These are phyloP conservation scores for Mystacides longicornis DNA, from an alignment of 2,888 invertebrate species.

Conservation along the genomic window DNA sequence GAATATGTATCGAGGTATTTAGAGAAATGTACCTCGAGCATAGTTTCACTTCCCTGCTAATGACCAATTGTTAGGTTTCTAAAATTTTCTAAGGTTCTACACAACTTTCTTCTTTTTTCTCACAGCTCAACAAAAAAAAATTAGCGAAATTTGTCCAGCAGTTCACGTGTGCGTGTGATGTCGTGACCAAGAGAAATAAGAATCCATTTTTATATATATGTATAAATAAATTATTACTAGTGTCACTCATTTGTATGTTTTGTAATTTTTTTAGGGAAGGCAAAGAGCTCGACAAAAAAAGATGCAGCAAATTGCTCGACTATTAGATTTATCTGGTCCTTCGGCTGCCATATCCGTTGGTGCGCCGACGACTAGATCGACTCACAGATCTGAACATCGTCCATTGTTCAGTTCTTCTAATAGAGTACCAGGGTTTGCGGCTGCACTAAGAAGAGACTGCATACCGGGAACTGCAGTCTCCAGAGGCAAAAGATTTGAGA, in stretches of 20 bases:
- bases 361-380: constrained; percentile 33
- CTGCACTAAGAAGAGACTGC: constrained; percentile 46
- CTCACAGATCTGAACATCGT: constrained; percentile 39
- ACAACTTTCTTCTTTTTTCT: too few relatives aligned
- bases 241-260: neutral
- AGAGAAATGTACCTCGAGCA: too few relatives aligned
- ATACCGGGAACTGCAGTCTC: constrained; percentile 27
- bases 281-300: constrained; percentile 94
- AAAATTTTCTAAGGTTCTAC: too few relatives aligned
- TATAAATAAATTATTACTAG: neutral
- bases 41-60: too few relatives aligned
- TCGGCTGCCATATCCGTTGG: constrained; percentile 43
- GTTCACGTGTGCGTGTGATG: too few relatives aligned
- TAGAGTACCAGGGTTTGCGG: constrained; percentile 51
- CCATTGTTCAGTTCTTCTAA: constrained; percentile 45
- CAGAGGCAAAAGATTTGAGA: constrained; percentile 11
- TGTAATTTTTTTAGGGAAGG: constrained; percentile 62
- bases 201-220: too few relatives aligned
- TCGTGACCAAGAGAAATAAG: too few relatives aligned
- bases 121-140: too few relatives aligned
- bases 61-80: too few relatives aligned
- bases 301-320: constrained; percentile 89
- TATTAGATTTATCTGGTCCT: constrained; percentile 75
- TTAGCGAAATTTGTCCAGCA: too few relatives aligned
- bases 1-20: too few relatives aligned